These are phyloP conservation scores for Apogon talboti DNA, from an alignment of 2,797 vertebrate genomes.

Conservation along the genomic window DNA sequence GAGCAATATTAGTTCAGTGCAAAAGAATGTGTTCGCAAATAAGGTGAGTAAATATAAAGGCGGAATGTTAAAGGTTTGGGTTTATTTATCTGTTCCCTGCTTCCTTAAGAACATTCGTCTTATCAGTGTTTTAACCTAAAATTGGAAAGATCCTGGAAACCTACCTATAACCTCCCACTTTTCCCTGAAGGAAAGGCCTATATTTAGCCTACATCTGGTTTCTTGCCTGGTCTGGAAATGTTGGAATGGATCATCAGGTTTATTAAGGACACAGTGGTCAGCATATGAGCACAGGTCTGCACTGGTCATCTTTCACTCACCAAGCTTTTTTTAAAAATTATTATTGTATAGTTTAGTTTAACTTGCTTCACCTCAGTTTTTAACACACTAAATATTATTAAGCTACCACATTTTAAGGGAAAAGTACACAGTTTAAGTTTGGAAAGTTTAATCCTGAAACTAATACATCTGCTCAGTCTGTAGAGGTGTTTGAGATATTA, in stretches of 20 bases:
- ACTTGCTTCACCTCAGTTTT: slow-evolving; percentile 3
- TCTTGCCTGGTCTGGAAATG: slow-evolving; percentile 29
- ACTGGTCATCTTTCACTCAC: slow-evolving; percentile 11
- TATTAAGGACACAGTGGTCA: slow-evolving; percentile 43
- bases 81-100: too few relatives aligned
- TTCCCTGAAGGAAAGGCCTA: slow-evolving; percentile 59
- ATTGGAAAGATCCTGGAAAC: slow-evolving; percentile 38
- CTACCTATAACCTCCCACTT: slow-evolving; percentile 50
- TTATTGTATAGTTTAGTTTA: slow-evolving; percentile 1
- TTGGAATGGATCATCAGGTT: slow-evolving; percentile 45
- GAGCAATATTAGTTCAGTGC: too few relatives aligned
- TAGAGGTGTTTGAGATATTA: neutral
- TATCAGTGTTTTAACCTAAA: slow-evolving; percentile 26
- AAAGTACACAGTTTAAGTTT: neutral
- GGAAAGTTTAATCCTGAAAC: neutral
- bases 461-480: neutral
- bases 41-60: too few relatives aligned
- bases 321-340: neutral
- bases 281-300: slow-evolving; percentile 21
- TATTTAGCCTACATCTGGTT: slow-evolving; percentile 67
- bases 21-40: too few relatives aligned
- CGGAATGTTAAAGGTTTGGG: too few relatives aligned
- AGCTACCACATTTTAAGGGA: neutral
- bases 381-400: neutral
- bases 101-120: neutral